Percentiles rank a stretch among this genome's conserved stretches.
phyloP scores from a whole-genome alignment of 64 coral and sea anemone species.

The Acropora yongei region DNA sequence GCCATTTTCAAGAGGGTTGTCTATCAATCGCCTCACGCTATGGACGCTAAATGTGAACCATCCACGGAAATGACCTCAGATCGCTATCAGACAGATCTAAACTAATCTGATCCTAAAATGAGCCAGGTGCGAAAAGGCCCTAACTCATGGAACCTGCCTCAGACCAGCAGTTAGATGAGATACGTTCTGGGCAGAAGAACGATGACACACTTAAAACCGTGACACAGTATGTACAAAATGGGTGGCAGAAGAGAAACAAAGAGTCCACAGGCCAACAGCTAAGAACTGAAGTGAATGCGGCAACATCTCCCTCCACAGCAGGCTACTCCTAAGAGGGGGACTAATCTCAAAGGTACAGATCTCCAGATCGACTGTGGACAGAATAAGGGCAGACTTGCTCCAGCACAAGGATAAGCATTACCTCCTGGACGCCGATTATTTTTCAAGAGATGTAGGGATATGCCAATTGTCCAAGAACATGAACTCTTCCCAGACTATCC shows the following conservation, averaged over 20 bases:
- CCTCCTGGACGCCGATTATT: constrained; percentile 33
- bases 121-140: no score
- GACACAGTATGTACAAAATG: constrained; percentile 12
- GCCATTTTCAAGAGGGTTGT: no score
- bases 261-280: background rate
- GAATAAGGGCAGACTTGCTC: constrained; percentile 45
- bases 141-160: no score
- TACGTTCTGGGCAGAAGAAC: no score
- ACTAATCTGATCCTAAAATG: no score
- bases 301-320: background rate
- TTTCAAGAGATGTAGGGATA: constrained; percentile 44
- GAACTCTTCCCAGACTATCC: no score
- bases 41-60: no score
- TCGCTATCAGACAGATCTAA: no score
- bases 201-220: constrained; percentile 13
- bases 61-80: no score
- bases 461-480: constrained; percentile 9
- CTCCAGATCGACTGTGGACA: constrained; percentile 21
- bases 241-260: background rate
- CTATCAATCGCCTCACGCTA: no score
- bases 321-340: background rate
- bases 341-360: background rate
- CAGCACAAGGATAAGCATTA: constrained; percentile 28
- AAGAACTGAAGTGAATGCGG: constrained; percentile 17
- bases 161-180: no score